Base-by-base conservation (phyloP, 2,113 vertebrate species). In the Dipodomys stephensi region DNA sequence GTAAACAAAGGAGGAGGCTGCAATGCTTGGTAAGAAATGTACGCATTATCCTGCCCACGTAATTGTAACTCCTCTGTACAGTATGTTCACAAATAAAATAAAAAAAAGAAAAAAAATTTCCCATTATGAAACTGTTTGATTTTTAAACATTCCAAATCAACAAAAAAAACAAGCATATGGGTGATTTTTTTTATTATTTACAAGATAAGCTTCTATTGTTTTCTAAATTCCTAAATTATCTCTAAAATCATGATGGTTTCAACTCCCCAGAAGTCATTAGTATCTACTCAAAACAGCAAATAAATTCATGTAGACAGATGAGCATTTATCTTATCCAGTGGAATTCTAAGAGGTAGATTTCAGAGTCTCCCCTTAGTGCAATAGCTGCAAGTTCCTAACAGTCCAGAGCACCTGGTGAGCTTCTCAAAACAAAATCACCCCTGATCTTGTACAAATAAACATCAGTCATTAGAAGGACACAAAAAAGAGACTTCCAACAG, bases 141-240 rank as follows among this genome's bases (percentile, higher is more conserved):
- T 85, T 53, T 90, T 74, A 73, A 76, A 83, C 72, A 65, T 77
- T 83, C 32, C 7, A 83, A 94, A 92, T 80, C 18, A 82, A 74
- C 11, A 2, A 90, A 62, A 2, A 2, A 77, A 2, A 2, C 19
- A 77, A 90, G 9, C 67, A 27, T 73, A 18, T 73, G 65, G 27
- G 12, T 64, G 53, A 64, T 53, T 53, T 32, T 67, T 87, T 88
- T 65, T n/a, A 25, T n/a, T 57, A 85, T 76, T 83, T 74, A 72
- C 32, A 69, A 84, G 44, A 49, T 60, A 44, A 77, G 69, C n/a
- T 91, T 87, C 35, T 78, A 49, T 68, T 68, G 64, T 87, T 95
- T 93, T 72, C 77, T 80, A 79, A 94, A 62, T 49, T 4, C 83
- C 78, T 92, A 92, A 90, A 88, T 32, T 73, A 60, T 83, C 35